These are phyloP conservation scores for Hydractinia echinata DNA, from an alignment of 30 jellyfish, hydroid and myxozoan genomes.

Conservation along the genomic window DNA sequence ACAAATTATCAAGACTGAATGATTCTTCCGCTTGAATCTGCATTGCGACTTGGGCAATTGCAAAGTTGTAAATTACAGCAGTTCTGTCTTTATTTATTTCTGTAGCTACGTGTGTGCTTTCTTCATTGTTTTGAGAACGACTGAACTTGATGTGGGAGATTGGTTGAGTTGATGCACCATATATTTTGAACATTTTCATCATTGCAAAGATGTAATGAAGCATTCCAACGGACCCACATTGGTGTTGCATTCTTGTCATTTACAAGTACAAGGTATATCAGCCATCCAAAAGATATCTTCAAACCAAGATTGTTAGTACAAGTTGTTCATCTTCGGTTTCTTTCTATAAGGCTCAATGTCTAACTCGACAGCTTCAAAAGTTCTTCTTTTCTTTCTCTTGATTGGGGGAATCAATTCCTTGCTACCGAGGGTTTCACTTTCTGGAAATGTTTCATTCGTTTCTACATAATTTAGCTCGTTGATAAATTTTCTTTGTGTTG, in stretches of 20 bases:
- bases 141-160: neutral
- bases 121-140: neutral
- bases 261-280: neutral
- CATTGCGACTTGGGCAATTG: neutral
- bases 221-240: slow-evolving; percentile 1
- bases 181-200: neutral
- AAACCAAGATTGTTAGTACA: neutral
- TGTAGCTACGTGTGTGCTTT: neutral
- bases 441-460: too few relatives aligned
- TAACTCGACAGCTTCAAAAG: neutral
- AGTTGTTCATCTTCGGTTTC: neutral
- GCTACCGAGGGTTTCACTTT: too few relatives aligned
- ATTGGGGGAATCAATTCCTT: too few relatives aligned
- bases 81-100: neutral
- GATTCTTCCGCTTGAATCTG: neutral
- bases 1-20: neutral
- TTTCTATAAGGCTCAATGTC: slow-evolving; percentile 1
- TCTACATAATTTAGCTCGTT: too few relatives aligned
- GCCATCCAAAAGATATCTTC: neutral
- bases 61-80: slow-evolving; percentile 4
- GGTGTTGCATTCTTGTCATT: neutral
- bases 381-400: neutral
- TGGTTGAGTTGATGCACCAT: neutral
- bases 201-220: neutral
- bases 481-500: too few relatives aligned